Percentiles rank a stretch among this genome's conserved stretches.
Evolutionary conservation across 2,113 vertebrate species (phyloP).

Genomic region (Rousettus leschenaultii): DNA sequence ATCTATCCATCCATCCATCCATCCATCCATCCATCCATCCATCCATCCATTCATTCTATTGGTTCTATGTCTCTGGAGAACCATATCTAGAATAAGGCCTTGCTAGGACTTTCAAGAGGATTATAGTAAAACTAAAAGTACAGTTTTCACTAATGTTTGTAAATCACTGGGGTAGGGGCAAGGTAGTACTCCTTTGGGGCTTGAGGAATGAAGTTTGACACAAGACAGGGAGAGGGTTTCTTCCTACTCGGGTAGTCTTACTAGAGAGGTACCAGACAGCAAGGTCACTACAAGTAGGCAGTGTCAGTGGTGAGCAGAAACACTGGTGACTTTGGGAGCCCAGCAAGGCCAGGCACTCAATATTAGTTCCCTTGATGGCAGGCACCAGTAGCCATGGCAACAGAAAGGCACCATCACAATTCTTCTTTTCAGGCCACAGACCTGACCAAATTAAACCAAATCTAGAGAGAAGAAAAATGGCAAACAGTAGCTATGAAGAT

Average conservation of each 20-base stretch:
- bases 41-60: neutral
- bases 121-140: neutral
- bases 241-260: neutral
- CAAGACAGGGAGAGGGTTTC: neutral
- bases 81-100: neutral
- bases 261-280: neutral
- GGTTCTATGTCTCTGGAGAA: neutral
- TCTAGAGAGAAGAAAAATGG: neutral
- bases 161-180: neutral
- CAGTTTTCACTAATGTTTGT: neutral
- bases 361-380: neutral
- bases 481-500: neutral
- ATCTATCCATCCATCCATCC: neutral
- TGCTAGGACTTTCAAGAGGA: neutral
- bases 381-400: constrained; percentile 26
- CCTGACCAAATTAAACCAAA: constrained; percentile 40
- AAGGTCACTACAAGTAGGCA: neutral
- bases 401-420: neutral
- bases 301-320: neutral
- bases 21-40: neutral
- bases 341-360: neutral
- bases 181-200: neutral
- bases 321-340: neutral
- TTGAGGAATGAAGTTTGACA: neutral
- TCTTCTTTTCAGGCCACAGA: neutral